Evolutionary conservation across 2,888 invertebrate species (phyloP), one percentile per base, ranked within the genome.

Genomic region (Pyrochroa serraticornis): DNA sequence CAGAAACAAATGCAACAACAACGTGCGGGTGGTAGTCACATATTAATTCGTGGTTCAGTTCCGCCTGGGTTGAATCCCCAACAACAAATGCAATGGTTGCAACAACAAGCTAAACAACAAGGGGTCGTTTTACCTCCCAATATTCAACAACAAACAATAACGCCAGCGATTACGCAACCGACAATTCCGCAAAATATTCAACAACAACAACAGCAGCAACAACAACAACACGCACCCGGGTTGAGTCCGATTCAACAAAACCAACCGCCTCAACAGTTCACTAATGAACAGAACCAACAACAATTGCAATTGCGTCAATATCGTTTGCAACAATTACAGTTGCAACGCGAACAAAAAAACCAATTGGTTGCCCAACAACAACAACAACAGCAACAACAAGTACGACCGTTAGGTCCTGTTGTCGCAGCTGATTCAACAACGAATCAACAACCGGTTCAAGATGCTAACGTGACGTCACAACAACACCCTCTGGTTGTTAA

Each of bases 401-500:
- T 65, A 3, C 22, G 68, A 12, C 67, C 70, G 1, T 57, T 69
- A 9, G 67, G 62, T 12, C 70, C 67, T 47, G 63, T 70, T 0
- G 66, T 64, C 8, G 45, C 68, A 22, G 22, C 22, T 6, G 73
- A 73, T 59, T 71, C 72, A 2, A 70, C 69, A 0, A 67, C 70
- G 6, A 46, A 44, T 22, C 59, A 48, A 14, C 30, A 68, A 66
- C 32, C 50, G 55, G 47, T 14, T 38, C 12, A 54, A 35, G 49
- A 22, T 59, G 57, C 37, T 52, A 55, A 30, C 48, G 22, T 14
- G 48, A 35, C 43, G 52, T 33, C 2, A 30, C 54, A 13, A 5
- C 62, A 56, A 37, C 82, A 83, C 67, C 85, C 86, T 9, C 73
- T 88, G 55, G 82, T 90, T 36, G 93, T 94, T 47, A 92, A 92